Evolutionary conservation across 1,140 invertebrate species (phyloP), one percentile per base, ranked within the genome.

Genomic region (Drosophila saltans): DNA sequence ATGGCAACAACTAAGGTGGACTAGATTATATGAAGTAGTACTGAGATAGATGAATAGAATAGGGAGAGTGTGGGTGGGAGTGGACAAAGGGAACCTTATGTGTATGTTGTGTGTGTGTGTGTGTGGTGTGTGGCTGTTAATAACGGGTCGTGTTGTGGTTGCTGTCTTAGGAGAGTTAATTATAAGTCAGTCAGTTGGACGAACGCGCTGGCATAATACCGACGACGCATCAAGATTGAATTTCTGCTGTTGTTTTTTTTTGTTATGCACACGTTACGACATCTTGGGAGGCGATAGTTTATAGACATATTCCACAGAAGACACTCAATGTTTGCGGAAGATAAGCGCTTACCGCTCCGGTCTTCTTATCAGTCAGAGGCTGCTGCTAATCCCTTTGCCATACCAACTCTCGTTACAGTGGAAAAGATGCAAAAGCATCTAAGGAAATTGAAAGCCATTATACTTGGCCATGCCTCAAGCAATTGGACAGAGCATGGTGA

Each of bases 351-450:
- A 3, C 5, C 21, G 21, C 7, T 43, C 30, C 64, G 39, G 24
- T 78, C 48, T 70, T 60, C 52, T 62, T 66, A 64, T 69, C 72
- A 45, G 40, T 10, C 16, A 59, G 24, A 59, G 9, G 21, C 59
- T 1, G n/a, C 56, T 1, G 45, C 36, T 84, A 72, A 79, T 61
- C 64, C 41, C 57, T 56, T 41, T 40, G 28, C 48, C 26, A 60
- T 56, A 41, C 75, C 48, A 78, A 57, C 60, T 60, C 48, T 33
- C 69, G 58, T 55, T 73, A 52, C 72, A 91, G 88, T 84, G 41
- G 91, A 91, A 55, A 91, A 90, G 69, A 92, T 92, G 91, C 81
- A 92, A 72, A 91, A 92, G 69, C 85, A 92, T 75, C 76, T 92
- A 62, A 75, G 80, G 36, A 90, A 91, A 66, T 66, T 92, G 45